Percentiles rank a stretch among this genome's conserved stretches.
Evolutionary conservation across 2,888 invertebrate genomes (phyloP).

Genomic region (Ophraella communa): DNA sequence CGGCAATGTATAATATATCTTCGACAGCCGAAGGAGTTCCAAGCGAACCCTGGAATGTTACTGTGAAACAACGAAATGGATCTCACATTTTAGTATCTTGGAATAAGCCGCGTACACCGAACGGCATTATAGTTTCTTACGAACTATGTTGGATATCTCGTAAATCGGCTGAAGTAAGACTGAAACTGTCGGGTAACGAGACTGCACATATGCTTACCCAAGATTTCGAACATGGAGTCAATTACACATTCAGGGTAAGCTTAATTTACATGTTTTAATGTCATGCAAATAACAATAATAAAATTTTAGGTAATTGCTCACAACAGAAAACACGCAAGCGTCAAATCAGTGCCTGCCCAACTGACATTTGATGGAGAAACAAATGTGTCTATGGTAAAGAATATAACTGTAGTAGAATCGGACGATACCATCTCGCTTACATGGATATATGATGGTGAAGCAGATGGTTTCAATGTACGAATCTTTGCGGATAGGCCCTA

Average conservation of each 20-base stretch:
- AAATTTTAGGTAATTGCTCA: conserved; percentile 68
- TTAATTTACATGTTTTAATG: neutral
- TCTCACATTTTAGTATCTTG: conserved; percentile 72
- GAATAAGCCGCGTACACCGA: conserved; percentile 70
- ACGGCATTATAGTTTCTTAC: conserved; percentile 70
- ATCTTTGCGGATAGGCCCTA: conserved; percentile 64
- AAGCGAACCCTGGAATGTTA: conserved; percentile 71
- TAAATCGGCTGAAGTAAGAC: conserved; percentile 63
- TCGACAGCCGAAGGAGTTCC: conserved; percentile 75
- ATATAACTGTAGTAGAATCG: conserved; percentile 62
- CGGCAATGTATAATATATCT: conserved; percentile 60
- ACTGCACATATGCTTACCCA: conserved; percentile 65
- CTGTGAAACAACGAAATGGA: conserved; percentile 69
- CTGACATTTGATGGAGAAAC: conserved; percentile 71
- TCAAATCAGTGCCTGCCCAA: conserved; percentile 65
- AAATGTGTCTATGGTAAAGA: conserved; percentile 67
- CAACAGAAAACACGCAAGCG: conserved; percentile 68
- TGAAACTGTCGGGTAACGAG: conserved; percentile 58
- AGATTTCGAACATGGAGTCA: conserved; percentile 64
- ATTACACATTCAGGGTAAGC: conserved; percentile 77
- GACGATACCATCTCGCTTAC: conserved; percentile 64
- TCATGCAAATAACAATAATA: conserved; percentile 5
- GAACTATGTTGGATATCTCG: conserved; percentile 71
- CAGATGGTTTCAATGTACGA: conserved; percentile 49
- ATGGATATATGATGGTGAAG: conserved; percentile 63